Evolutionary conservation across 1,140 invertebrate species (phyloP), one percentile per base, ranked within the genome.

Genomic region (Drosophila bocki): DNA sequence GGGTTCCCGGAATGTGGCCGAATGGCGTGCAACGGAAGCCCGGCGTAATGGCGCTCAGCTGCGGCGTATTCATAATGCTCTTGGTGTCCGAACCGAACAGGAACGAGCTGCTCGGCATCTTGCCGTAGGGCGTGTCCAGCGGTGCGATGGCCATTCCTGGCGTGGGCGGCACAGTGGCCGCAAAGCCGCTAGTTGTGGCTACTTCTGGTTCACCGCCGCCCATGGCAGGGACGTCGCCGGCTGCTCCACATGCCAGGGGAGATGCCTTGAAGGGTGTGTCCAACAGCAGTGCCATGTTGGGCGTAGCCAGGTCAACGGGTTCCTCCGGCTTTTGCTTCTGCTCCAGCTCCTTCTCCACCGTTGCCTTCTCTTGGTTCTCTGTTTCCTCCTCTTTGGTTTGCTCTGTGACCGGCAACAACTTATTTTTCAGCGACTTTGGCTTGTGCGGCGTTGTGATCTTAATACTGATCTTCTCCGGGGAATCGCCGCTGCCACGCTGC

Each of bases 71-170:
- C 15, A 92, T 26, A 7, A 92, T 88, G 26, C 91, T 92, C 54
- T 92, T 92, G 1, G 91, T 92, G 7, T 91, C 74, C 47, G 88
- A 91, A 12, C 88, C 91, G 32, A 92, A 92, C 0, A 92, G 82
- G 17, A 82, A 92, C 3, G 84, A 90, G n/a, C 75, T 59, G 26
- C 78, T 78, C 3, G 75, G 75, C 59, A 87, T 26, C 42, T 88
- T 88, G 32, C 77, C 47, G 26, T 75, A 84, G 11, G 84, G 84
- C 33, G 84, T 88, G n/a, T 78, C 53, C 22, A 84, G 12, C 0
- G 76, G 72, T 5, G 64, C 15, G 5, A 81, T 48, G 32, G 70
- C 41, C 50, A 72, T 79, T 0, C 85, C 88, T 0, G 91, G 91
- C 11, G 91, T 92, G 8, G 91, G 91, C 9, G 91, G 91, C 7